These are phyloP conservation scores for Gymnocheta viridis DNA, from an alignment of 2,888 invertebrate species.

Conservation along the genomic window DNA sequence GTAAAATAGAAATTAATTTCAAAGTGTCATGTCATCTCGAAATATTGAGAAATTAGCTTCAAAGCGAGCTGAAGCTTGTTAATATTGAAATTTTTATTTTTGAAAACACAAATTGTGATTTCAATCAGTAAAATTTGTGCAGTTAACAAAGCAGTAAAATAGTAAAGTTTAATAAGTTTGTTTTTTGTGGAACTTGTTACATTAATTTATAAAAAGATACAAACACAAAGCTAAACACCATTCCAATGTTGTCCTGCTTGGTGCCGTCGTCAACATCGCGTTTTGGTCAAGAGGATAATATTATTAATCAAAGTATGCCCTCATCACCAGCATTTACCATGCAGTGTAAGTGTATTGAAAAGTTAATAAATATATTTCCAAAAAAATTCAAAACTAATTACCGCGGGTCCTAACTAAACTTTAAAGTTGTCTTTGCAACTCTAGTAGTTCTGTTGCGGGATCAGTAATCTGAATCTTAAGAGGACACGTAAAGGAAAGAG, in stretches of 20 bases:
- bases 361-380: background rate
- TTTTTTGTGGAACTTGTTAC: conserved; percentile 18
- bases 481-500: too few relatives aligned
- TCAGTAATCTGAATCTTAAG: too few relatives aligned
- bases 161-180: background rate
- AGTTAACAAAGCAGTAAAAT: background rate
- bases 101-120: conserved; percentile 19
- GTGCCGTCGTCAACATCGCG: conserved; percentile 82
- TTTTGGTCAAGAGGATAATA: conserved; percentile 82
- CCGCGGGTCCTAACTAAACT: too few relatives aligned
- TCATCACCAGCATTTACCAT: conserved; percentile 82
- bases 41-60: conserved; percentile 47
- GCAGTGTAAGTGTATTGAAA: conserved; percentile 80
- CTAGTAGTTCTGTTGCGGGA: too few relatives aligned
- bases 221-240: conserved; percentile 73
- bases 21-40: conserved; percentile 16
- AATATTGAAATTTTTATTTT: conserved; percentile 15
- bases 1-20: conserved; percentile 14
- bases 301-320: conserved; percentile 82
- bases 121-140: background rate
- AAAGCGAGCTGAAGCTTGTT: conserved; percentile 46
- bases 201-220: conserved; percentile 13
- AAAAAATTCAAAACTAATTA: too few relatives aligned
- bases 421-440: background rate
- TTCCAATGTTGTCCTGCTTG: conserved; percentile 83